Base-by-base conservation (phyloP, 2,797 vertebrate species). In the Aulostomus chinensis region DNA sequence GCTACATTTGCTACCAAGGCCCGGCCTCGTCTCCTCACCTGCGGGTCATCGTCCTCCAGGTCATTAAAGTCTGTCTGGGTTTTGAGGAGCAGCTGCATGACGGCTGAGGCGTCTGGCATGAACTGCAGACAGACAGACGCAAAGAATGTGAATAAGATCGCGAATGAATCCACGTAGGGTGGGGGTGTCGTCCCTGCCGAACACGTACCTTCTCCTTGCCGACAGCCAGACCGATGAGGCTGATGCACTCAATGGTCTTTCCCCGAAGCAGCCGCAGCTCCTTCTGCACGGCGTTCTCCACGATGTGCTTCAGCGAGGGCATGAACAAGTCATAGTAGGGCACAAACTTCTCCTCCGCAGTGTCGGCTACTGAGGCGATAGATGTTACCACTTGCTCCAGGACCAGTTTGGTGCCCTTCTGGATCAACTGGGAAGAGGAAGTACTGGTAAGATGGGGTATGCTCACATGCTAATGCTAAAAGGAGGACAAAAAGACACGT, bases 351-450 rank as follows among this genome's bases (percentile, higher is more conserved):
- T 99, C 97, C 85, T 98, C 97, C 0, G 96, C 97, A 0, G 97
- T 99, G 88, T 99, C 97, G 0, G 97, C 97, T 78, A 99, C 97
- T 0, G 97, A 99, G 1, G 97, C 97, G 49, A 99, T 98, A 63
- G 97, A 99, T 0, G 97, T 99, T 88, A 99, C 97, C 66, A 99
- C 96, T 89, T 99, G 97, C 85, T 99, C 97, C 89, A 99, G 86
- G 36, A 99, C 97, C 76, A 99, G 90, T 49, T 99, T 99, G 64
- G 95, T 99, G 51, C 97, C 97, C 82, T 98, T 98, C 85, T 98
- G 96, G 84, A 99, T 95, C 76, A 99, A 76, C 97, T 99, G 42
- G 5, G 21, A 8, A 1, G 11, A 24, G 4, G 33, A 4, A 7
- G 21, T 4, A 22, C 21, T 22, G 21, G 21, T 22, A 7, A 7